phyloP scores from a whole-genome alignment of 2,113 vertebrate genomes.

The Lota lota region DNA sequence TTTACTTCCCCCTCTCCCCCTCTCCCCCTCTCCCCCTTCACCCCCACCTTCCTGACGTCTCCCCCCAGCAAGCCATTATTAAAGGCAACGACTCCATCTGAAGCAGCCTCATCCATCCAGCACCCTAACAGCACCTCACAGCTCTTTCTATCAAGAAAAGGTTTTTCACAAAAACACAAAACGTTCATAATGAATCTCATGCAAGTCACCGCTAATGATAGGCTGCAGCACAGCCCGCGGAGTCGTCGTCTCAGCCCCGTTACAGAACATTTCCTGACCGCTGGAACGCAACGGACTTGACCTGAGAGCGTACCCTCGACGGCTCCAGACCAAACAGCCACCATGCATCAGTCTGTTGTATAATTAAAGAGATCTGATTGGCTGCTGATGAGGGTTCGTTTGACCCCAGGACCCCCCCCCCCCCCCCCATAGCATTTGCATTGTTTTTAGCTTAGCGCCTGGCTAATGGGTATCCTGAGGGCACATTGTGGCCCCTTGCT shows the following conservation, averaged over 20 bases:
- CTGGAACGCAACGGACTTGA: constrained; percentile 32
- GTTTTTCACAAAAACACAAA: no score
- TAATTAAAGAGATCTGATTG: constrained; percentile 63
- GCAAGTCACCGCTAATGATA: no score
- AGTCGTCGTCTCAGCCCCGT: no score
- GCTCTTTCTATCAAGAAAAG: no score
- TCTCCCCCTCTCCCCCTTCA: no score
- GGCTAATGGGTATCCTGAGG: constrained; percentile 67
- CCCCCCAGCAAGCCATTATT: constrained; percentile 36
- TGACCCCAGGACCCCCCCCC: constrained; percentile 43
- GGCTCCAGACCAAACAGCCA: background rate
- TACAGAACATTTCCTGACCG: no score
- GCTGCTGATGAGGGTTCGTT: constrained; percentile 59
- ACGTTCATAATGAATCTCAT: no score
- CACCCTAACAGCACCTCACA: no score
- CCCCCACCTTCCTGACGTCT: constrained; percentile 21
- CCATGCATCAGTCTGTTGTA: constrained; percentile 66
- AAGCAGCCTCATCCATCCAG: no score
- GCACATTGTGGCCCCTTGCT: constrained; percentile 27
- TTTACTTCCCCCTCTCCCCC: constrained; percentile 28
- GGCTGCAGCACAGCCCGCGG: no score
- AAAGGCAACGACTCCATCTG: constrained; percentile 23
- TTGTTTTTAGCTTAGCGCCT: constrained; percentile 70
- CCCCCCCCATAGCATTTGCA: constrained; percentile 51
- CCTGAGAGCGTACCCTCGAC: constrained; percentile 28